Base-by-base conservation (phyloP, 2,113 vertebrate species). In the Poeciliopsis prolifica region DNA sequence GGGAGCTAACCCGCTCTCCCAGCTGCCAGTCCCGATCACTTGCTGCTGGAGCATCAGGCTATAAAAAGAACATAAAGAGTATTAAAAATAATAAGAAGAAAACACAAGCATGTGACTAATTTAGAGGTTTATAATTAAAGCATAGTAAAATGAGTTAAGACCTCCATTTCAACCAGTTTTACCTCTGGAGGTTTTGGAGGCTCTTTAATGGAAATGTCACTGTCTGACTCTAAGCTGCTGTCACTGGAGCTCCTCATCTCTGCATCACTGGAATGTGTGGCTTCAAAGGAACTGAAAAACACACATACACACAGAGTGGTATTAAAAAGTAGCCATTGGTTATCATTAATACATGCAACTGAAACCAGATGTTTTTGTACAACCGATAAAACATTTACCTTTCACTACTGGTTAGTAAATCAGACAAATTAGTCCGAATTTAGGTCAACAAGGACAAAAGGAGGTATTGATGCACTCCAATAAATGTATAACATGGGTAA, bases 241-340 rank as follows among this genome's bases (percentile, higher is more conserved):
- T 97, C 97, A 19, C 95, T 97, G 87, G 95, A 96, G 89, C 94
- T 96, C 68, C 94, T 94, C 0, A 96, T 96, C 81, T 97, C 95
- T 0, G 77, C 81, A 19, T 91, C 94, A 69, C 95, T 96, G 95
- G 95, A 97, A 95, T 94, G 96, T 88, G 93, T 91, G 61, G 68
- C 84, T 77, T 82, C 68, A 68, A 79, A 72, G 64, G 90, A 87
- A 92, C 97, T 97, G 35, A 37, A 86, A 82, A 82, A 58, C 40
- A 81, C 12, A 67, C 17, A 69, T 12, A 14, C 19, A 72, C 28
- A 24, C 8, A 33, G 7, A 74, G 3, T 11, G 22, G 24, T 9
- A 3, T 58, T 58, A 58, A n/a, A 48, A n/a, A 11, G 51, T 10
- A 58, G 22, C 5, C 24, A 24, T 10, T 24, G n/a, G 51, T 58